phyloP scores from a whole-genome alignment of 30 jellyfish, hydroid and myxozoan species.

The Catostylus mosaicus region DNA sequence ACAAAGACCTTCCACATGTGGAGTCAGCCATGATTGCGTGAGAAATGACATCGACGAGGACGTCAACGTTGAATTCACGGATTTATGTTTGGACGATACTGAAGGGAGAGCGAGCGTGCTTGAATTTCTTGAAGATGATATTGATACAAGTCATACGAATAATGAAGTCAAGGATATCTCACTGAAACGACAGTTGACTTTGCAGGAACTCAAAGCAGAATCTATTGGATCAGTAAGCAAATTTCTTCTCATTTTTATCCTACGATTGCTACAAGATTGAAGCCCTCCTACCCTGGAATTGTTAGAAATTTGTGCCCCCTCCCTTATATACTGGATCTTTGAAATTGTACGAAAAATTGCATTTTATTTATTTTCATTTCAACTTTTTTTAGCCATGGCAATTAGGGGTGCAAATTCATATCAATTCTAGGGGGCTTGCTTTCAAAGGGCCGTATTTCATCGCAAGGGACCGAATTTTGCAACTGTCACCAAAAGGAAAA shows the following conservation, averaged over 20 bases:
- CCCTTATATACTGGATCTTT: too few relatives aligned
- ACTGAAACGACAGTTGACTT: conserved; percentile 29
- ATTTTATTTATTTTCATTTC: too few relatives aligned
- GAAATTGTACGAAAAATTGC: too few relatives aligned
- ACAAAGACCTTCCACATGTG: conserved; percentile 37
- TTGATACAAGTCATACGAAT: conserved; percentile 21
- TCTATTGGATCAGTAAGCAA: conserved; percentile 65
- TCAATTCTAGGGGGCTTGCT: too few relatives aligned
- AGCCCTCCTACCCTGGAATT: neutral
- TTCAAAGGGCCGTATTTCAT: too few relatives aligned
- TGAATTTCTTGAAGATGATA: conserved; percentile 47
- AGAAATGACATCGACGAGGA: conserved; percentile 18
- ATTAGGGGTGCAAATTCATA: too few relatives aligned
- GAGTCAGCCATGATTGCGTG: neutral
- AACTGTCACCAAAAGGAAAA: too few relatives aligned
- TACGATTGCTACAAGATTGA: neutral
- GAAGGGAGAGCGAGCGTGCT: conserved; percentile 65
- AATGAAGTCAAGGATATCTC: conserved; percentile 49
- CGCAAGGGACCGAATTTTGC: too few relatives aligned
- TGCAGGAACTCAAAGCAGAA: conserved; percentile 41
- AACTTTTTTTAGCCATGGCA: too few relatives aligned
- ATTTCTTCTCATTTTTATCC: too few relatives aligned
- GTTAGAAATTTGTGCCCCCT: neutral
- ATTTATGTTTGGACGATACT: conserved; percentile 33
- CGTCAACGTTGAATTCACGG: conserved; percentile 32